A percentile compares a stretch with the other conserved stretches of the same genome.
phyloP scores from a whole-genome alignment of 2,888 invertebrate genomes.

The Eilema sororculum region DNA sequence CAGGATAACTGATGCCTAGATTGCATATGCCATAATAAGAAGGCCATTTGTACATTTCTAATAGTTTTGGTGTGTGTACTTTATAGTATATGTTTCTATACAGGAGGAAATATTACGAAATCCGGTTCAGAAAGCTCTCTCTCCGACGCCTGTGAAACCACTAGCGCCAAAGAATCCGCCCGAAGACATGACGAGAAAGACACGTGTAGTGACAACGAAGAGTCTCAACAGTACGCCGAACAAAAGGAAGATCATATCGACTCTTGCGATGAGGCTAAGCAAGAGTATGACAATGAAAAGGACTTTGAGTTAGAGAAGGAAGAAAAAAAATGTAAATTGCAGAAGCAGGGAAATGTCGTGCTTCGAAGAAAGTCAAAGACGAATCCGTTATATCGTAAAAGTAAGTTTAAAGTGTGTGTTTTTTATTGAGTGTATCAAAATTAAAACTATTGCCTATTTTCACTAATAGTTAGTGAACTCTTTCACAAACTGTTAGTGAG shows the following conservation, averaged over 20 bases:
- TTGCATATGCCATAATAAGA: no score
- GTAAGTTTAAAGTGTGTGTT: slow-evolving; percentile 82
- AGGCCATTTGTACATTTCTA: background rate
- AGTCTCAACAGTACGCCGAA: slow-evolving; percentile 53
- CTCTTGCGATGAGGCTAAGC: slow-evolving; percentile 74
- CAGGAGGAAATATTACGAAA: slow-evolving; percentile 87
- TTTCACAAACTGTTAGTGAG: no score
- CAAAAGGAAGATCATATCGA: slow-evolving; percentile 63
- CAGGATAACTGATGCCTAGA: no score
- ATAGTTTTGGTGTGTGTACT: background rate
- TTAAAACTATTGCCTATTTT: no score
- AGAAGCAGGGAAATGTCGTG: slow-evolving; percentile 85
- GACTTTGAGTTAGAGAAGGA: slow-evolving; percentile 63
- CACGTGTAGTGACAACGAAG: slow-evolving; percentile 90
- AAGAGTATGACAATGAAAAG: slow-evolving; percentile 74
- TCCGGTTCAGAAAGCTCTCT: slow-evolving; percentile 96
- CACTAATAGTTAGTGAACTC: no score
- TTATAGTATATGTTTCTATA: background rate
- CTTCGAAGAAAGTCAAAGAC: slow-evolving; percentile 88
- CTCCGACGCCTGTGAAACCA: slow-evolving; percentile 90
- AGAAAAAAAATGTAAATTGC: slow-evolving; percentile 66
- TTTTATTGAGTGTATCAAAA: no score
- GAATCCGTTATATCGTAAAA: slow-evolving; percentile 90
- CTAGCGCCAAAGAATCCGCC: slow-evolving; percentile 90
- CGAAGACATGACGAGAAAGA: slow-evolving; percentile 91